Evolutionary conservation across 2,888 invertebrate genomes (phyloP).

Genomic region (Idaea biselata): DNA sequence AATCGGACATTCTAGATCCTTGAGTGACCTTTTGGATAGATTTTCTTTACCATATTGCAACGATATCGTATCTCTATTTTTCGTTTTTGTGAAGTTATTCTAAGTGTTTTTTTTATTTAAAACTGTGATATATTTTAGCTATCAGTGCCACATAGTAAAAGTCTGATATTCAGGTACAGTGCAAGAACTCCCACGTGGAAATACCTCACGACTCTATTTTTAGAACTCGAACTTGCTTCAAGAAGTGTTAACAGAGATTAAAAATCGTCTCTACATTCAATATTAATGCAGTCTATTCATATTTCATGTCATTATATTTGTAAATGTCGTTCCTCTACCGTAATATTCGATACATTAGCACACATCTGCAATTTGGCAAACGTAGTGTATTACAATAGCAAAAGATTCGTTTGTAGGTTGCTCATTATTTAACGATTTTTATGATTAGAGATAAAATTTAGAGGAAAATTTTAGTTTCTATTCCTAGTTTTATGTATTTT

Average conservation of each 20-base stretch:
- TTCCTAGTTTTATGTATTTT: background rate
- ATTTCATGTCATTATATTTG: background rate
- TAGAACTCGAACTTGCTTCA: constrained; percentile 72
- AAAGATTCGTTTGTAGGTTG: background rate
- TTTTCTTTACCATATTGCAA: constrained; percentile 76
- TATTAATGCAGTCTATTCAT: background rate
- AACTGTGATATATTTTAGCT: constrained; percentile 67
- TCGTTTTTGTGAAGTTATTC: constrained; percentile 45
- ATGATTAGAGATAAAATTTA: background rate
- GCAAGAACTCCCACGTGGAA: constrained; percentile 78
- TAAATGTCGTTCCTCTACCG: background rate
- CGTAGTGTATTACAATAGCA: background rate
- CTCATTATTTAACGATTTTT: background rate
- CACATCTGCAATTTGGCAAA: background rate
- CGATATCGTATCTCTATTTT: constrained; percentile 46
- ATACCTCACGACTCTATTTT: constrained; percentile 77
- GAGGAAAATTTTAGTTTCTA: background rate
- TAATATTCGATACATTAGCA: background rate
- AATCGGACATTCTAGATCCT: constrained; percentile 70
- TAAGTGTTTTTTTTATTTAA: constrained; percentile 41
- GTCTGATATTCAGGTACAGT: constrained; percentile 67
- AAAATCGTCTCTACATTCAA: constrained; percentile 32
- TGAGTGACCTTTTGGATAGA: constrained; percentile 75
- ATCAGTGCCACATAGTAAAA: constrained; percentile 60
- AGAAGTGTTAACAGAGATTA: constrained; percentile 51